These are phyloP conservation scores for Syrrhaptes paradoxus DNA, from an alignment of 2,113 vertebrate genomes.

Conservation along the genomic window DNA sequence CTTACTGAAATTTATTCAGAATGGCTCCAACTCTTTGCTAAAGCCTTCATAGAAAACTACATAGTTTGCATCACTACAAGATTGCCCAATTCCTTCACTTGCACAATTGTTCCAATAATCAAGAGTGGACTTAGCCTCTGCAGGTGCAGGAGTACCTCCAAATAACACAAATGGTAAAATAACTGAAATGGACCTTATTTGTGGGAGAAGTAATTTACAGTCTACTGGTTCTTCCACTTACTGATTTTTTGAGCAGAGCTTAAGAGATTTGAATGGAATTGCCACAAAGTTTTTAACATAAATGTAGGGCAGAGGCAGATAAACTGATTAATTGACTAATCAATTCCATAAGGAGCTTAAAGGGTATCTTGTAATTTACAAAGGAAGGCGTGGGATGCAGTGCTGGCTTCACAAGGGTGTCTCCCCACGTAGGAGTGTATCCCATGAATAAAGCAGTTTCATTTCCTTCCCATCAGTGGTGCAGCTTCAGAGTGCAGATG, in stretches of 20 bases:
- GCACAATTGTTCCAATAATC: constrained; percentile 18
- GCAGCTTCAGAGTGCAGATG: neutral
- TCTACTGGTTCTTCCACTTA: neutral
- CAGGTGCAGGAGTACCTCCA: constrained; percentile 10
- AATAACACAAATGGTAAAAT: neutral
- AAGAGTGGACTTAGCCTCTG: neutral
- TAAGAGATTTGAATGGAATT: constrained; percentile 24
- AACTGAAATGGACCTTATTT: neutral
- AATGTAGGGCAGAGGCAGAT: constrained; percentile 42
- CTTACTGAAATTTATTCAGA: constrained; percentile 24
- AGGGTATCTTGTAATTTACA: neutral
- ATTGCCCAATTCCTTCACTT: constrained; percentile 22
- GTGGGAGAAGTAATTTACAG: neutral
- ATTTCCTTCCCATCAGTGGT: neutral
- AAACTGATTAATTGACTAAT: constrained; percentile 63
- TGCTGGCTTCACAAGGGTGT: neutral
- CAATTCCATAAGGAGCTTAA: constrained; percentile 37
- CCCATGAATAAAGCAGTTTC: neutral
- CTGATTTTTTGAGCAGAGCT: constrained; percentile 8
- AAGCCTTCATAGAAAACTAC: constrained; percentile 7
- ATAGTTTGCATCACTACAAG: neutral
- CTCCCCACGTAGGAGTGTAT: neutral
- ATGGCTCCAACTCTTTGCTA: neutral
- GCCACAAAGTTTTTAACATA: constrained; percentile 1
- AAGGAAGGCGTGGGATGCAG: neutral